These are phyloP conservation scores for Drosophila burlai DNA, from an alignment of 1,140 invertebrate genomes.

Conservation along the genomic window DNA sequence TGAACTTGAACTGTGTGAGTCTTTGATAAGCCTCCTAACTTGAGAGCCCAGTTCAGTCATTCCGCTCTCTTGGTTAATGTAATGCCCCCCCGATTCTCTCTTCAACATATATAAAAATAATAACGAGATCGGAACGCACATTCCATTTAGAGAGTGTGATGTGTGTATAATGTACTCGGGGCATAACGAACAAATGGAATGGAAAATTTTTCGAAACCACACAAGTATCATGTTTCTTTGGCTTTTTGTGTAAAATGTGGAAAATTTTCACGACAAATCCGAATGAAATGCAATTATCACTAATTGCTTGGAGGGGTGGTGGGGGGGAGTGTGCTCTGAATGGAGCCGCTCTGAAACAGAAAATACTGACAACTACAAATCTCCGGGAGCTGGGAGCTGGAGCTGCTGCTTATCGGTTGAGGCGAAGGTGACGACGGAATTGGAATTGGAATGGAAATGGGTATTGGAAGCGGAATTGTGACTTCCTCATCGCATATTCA, in stretches of 20 bases:
- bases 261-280: conserved; percentile 69
- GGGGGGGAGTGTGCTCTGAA: neutral
- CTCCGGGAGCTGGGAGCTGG: neutral
- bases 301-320: conserved; percentile 51
- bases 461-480: conserved; percentile 24
- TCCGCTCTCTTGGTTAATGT: conserved; percentile 9
- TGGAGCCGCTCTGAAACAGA: conserved; percentile 8
- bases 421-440: conserved; percentile 38
- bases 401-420: conserved; percentile 33
- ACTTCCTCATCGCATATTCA: conserved; percentile 62
- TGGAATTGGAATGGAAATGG: conserved; percentile 4
- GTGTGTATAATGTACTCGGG: neutral
- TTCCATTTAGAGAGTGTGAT: conserved; percentile 10
- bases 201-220: conserved; percentile 70
- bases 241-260: conserved; percentile 53
- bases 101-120: neutral
- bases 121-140: conserved; percentile 40
- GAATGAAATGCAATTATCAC: conserved; percentile 69
- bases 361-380: conserved; percentile 17
- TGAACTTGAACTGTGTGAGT: conserved; percentile 54
- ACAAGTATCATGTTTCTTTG: conserved; percentile 52
- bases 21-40: conserved; percentile 29
- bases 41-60: neutral
- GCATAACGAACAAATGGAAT: conserved; percentile 57
- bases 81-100: conserved; percentile 20